Base-by-base conservation (phyloP, 2,888 invertebrate species). In the Urechis unicinctus region DNA sequence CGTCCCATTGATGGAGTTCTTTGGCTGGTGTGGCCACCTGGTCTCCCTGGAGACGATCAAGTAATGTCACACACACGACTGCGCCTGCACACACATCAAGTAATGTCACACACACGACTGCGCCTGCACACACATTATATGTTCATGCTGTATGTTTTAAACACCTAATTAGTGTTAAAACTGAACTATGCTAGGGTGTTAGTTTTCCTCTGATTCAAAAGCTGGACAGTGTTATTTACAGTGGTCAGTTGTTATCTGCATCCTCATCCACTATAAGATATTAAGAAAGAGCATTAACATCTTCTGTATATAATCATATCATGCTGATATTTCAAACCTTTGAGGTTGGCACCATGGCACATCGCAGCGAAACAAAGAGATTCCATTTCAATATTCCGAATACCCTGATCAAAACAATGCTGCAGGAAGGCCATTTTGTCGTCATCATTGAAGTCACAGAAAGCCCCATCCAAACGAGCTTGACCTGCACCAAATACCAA, bases 351-450 rank as follows among this genome's bases (percentile, higher is more conserved):
- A 75, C 91, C 89, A 76, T 90, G 88, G 24, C 93, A 93, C 53
- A 95, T 84, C 1, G 94, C 92, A 0, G 93, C 92, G 75, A 97
- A 95, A 24, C 90, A 88, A n/a, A 91, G 83, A 31, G 89, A 88
- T 79, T 96, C 96, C 96, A 95, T 95, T 81, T 97, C 96, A 68
- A 97, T 94, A 78, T 96, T 96, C 26, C 88, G 85, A 13, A 96
- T 89, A 2, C 92, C 93, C 50, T 85, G 81, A 3, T 64, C 57
- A 47, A 67, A 41, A 13, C 56, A 56, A 66, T 85, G 84, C 26
- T 61, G 50, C 67, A 96, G 81, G 75, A 91, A 96, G 47, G 86
- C 86, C 84, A 91, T 86, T 80, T 94, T 96, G 64, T 96, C 93
- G n/a, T 83, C 79, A 73, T 90, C 89, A 1, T 85, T 85, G 80